Percentiles rank a stretch among this genome's conserved stretches.
Evolutionary conservation across 1,140 invertebrate species (phyloP).

Genomic region (Micrasema minimum): DNA sequence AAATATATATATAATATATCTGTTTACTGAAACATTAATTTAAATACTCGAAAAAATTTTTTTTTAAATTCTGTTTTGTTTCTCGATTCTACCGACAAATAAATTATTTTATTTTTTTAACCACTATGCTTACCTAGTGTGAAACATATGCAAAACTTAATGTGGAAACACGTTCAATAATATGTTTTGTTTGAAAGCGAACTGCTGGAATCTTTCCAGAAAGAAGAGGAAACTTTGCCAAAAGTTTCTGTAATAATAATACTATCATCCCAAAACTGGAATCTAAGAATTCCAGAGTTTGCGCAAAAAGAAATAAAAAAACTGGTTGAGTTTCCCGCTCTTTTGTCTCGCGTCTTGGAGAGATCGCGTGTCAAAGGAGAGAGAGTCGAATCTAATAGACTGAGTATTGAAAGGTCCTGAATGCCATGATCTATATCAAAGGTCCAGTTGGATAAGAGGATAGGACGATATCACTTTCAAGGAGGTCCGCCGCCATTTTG

Average conservation of each 20-base stretch:
- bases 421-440: constrained; percentile 22
- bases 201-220: constrained; percentile 31
- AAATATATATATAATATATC: too few species aligned
- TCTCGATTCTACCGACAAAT: too few species aligned
- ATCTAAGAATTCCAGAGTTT: constrained; percentile 30
- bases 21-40: too few species aligned
- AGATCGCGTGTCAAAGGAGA: constrained; percentile 51
- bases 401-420: constrained; percentile 30
- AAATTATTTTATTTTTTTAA: too few species aligned
- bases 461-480: constrained; percentile 21
- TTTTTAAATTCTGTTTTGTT: too few species aligned
- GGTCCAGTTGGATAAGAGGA: constrained; percentile 31
- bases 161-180: too few species aligned
- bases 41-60: too few species aligned
- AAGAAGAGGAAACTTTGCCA: constrained; percentile 21
- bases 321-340: neutral
- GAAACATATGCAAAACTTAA: too few species aligned
- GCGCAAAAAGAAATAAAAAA: constrained; percentile 15
- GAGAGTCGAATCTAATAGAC: constrained; percentile 4
- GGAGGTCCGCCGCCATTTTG: constrained; percentile 10
- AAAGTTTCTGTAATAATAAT: constrained; percentile 22
- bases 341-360: constrained; percentile 43
- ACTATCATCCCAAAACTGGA: constrained; percentile 21
- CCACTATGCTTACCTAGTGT: too few species aligned
- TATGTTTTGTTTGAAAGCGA: constrained; percentile 4